These are phyloP conservation scores for Ciconia boyciana DNA, from an alignment of 2,113 vertebrate genomes.

Conservation along the genomic window DNA sequence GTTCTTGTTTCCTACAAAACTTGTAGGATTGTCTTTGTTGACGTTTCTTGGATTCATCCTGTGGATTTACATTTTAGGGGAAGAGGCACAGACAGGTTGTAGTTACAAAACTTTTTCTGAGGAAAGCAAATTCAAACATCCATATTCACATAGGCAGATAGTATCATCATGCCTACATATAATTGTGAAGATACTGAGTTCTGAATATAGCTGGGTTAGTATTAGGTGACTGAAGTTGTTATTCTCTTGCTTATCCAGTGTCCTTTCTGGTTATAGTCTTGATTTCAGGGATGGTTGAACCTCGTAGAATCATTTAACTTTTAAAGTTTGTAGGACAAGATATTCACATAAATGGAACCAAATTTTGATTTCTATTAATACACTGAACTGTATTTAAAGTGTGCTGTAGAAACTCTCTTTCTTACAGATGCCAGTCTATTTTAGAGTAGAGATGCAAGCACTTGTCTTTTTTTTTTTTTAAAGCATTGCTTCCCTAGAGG, in stretches of 20 bases:
- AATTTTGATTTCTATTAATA: not conserved
- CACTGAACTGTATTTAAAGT: not conserved
- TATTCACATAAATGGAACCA: not conserved
- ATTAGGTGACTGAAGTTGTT: not conserved
- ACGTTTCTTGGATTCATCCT: not conserved
- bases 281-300: not conserved
- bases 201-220: not conserved
- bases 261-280: not conserved
- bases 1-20: not conserved
- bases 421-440: not conserved
- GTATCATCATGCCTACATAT: not conserved
- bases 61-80: not conserved
- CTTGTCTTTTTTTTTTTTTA: not conserved
- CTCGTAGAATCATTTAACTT: not conserved
- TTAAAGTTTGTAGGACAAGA: not conserved
- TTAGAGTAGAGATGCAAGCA: not conserved
- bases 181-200: not conserved
- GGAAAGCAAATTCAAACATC: not conserved
- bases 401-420: not conserved
- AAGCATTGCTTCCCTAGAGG: not conserved
- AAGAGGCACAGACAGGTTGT: not conserved
- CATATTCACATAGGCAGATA: not conserved
- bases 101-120: not conserved
- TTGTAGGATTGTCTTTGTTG: not conserved
- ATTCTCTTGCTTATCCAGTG: not conserved